A percentile compares a stretch with the other conserved stretches of the same genome.
phyloP scores from a whole-genome alignment of 2,113 vertebrate genomes.

The Larimichthys crocea region DNA sequence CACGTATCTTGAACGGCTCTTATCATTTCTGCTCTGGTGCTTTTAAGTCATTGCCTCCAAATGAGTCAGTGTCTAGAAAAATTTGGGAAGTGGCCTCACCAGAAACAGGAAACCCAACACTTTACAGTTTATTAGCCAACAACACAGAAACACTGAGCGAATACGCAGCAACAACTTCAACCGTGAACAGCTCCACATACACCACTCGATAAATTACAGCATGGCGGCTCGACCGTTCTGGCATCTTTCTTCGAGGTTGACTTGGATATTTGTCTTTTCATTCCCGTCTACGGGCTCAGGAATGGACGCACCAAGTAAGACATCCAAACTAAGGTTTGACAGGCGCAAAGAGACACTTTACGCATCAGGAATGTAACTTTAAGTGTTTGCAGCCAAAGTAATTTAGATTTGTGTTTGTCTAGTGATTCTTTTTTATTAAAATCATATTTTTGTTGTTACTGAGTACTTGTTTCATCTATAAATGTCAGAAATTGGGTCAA shows the following conservation, averaged over 20 bases:
- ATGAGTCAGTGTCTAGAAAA: slow-evolving; percentile 23
- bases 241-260: not conserved
- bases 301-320: slow-evolving; percentile 43
- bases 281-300: slow-evolving; percentile 5
- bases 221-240: slow-evolving; percentile 32
- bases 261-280: slow-evolving; percentile 44
- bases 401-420: not conserved
- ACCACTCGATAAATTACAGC: not conserved
- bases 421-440: not conserved
- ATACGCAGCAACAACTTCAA: not conserved
- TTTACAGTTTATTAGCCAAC: not conserved
- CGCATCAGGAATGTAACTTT: not conserved
- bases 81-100: slow-evolving; percentile 67
- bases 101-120: slow-evolving; percentile 65
- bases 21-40: not conserved
- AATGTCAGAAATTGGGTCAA: too few species aligned
- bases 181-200: not conserved
- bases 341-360: not conserved
- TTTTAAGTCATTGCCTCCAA: not conserved
- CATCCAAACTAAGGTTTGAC: not conserved
- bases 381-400: not conserved
- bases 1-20: not conserved
- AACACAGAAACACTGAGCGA: slow-evolving; percentile 24
- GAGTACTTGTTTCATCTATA: too few species aligned
- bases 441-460: not conserved